Evolutionary conservation across 2,113 vertebrate species (phyloP), one percentile per base, ranked within the genome.

Genomic region (Prinia subflava): DNA sequence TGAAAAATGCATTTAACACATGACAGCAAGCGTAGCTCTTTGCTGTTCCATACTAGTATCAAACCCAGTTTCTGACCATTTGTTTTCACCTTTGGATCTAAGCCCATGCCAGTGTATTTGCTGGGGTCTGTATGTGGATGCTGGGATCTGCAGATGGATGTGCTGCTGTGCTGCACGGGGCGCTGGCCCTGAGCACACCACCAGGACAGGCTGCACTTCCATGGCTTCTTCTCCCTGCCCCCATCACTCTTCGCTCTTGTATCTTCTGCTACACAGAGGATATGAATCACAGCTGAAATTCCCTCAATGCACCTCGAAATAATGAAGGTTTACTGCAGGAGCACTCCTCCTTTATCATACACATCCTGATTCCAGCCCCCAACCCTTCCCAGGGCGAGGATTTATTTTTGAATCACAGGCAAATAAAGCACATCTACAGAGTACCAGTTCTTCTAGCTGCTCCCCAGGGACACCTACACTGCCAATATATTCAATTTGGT

Each of bases 401-500:
- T 92, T 86, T 86, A 69, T 77, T 91, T 81, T 83, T 78, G 74
- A 94, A 88, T 78, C 74, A 63, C 50, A 73, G 67, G 50, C 21
- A 85, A 92, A 87, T 76, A 76, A 73, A 65, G 50, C 59, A 85
- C 53, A 73, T 68, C 44, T 60, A 47, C 47, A 57, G 68, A 75
- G 44, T 64, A 22, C 41, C 0, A 0, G 44, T 27, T 89, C 55
- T 74, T 59, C 69, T 71, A 67, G 79, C 47, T 52, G 53, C 28
- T 81, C 92, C 65, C 60, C 44, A 46, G 69, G n/a, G 93, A 78
- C 41, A 59, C 17, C 69, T 84, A 49, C 37, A 33, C 60, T 37
- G 31, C 53, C 83, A 57, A 44, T 90, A 92, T 59, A 90, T 69
- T 87, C 92, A 90, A 88, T 94, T 77, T 86, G n/a, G 90, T 78